These are phyloP conservation scores for Salvelinus fontinalis DNA, from an alignment of 2,113 vertebrate species.

Conservation along the genomic window DNA sequence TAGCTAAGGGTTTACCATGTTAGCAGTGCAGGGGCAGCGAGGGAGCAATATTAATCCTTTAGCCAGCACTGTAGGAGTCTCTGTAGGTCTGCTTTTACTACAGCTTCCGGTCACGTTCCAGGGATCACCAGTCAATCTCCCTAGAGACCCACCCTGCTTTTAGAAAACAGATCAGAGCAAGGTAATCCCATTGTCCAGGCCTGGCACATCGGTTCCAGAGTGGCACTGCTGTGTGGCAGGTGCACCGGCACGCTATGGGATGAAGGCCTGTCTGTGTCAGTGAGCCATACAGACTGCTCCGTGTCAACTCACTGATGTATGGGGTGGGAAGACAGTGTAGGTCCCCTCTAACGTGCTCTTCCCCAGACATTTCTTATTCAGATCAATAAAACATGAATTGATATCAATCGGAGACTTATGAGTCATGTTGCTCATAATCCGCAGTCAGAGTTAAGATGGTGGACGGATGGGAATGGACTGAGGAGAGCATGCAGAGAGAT, in stretches of 20 bases:
- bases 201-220: not conserved
- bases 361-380: no score
- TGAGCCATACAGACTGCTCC: not conserved
- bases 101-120: not conserved
- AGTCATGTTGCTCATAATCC: not conserved
- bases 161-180: constrained; percentile 6
- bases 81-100: not conserved
- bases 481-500: no score
- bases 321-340: no score
- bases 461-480: no score
- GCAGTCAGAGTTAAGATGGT: no score
- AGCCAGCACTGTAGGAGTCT: not conserved
- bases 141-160: not conserved
- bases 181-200: not conserved
- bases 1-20: not conserved
- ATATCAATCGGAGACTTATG: no score
- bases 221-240: not conserved
- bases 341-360: no score
- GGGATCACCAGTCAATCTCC: not conserved
- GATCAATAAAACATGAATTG: no score
- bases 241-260: no score
- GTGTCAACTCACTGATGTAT: no score
- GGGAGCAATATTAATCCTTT: constrained; percentile 5
- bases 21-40: not conserved
- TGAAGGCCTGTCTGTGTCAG: not conserved